Evolutionary conservation across 2,797 vertebrate genomes (phyloP).

Genomic region (Etheostoma nigrum): DNA sequence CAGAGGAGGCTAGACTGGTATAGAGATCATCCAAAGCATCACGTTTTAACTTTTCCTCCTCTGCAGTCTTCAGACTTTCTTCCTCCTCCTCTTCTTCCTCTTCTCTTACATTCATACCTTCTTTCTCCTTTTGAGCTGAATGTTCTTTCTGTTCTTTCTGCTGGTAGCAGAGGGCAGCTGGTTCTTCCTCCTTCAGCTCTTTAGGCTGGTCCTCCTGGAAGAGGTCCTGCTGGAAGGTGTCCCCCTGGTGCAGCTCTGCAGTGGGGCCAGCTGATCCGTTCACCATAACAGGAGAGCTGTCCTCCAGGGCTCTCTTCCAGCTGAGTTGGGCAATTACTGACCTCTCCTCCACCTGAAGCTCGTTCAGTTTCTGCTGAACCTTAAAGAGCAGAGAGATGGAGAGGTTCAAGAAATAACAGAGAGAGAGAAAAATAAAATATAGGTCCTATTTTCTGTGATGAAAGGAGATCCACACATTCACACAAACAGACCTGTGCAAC

Average conservation of each 20-base stretch:
- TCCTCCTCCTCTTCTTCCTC: constrained; percentile 79
- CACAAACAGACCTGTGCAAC: constrained; percentile 87
- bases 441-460: background rate
- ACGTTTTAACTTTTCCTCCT: constrained; percentile 82
- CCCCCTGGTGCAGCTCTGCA: constrained; percentile 63
- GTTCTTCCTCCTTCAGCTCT: constrained; percentile 71
- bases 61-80: constrained; percentile 81
- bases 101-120: constrained; percentile 49
- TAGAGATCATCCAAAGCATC: constrained; percentile 81
- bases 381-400: constrained; percentile 56
- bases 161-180: constrained; percentile 18
- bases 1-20: constrained; percentile 67
- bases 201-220: constrained; percentile 71
- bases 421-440: background rate
- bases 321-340: constrained; percentile 87
- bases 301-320: constrained; percentile 90
- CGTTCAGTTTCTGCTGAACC: constrained; percentile 91
- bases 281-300: constrained; percentile 88
- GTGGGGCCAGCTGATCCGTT: constrained; percentile 86
- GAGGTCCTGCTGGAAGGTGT: constrained; percentile 69
- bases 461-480: background rate
- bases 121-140: constrained; percentile 59
- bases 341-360: constrained; percentile 90
- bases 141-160: constrained; percentile 68
- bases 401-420: background rate